These are phyloP conservation scores for Lutjanus argentimaculatus DNA, from an alignment of 2,797 vertebrate species.

Conservation along the genomic window DNA sequence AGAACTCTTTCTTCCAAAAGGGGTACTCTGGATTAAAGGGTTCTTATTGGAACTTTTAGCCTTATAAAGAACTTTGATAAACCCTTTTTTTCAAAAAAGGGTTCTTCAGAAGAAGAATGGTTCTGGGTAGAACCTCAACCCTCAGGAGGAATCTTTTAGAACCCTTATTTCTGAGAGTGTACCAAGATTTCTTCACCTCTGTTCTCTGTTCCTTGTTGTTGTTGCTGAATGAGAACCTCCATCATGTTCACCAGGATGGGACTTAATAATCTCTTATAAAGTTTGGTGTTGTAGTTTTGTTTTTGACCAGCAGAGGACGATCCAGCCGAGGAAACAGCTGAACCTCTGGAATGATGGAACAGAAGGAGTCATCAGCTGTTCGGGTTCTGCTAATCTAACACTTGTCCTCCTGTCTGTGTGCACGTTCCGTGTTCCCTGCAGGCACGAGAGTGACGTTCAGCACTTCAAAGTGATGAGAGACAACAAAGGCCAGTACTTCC, in stretches of 20 bases:
- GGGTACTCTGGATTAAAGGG: no score
- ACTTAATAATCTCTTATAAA: neutral
- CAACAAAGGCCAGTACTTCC: conserved; percentile 91
- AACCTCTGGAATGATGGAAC: conserved; percentile 1
- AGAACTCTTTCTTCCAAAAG: no score
- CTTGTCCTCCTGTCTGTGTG: neutral
- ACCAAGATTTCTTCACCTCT: neutral
- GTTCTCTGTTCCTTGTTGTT: neutral
- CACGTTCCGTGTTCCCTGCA: conserved; percentile 59
- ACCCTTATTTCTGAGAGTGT: no score
- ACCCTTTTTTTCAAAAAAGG: no score
- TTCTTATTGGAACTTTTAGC: no score
- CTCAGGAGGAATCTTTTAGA: no score
- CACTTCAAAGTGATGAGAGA: conserved; percentile 98
- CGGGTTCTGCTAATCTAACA: neutral
- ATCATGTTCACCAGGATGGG: no score
- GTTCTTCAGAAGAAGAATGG: no score
- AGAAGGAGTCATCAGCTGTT: neutral
- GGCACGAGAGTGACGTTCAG: conserved; percentile 94
- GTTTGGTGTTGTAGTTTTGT: conserved; percentile 42
- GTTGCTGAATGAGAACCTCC: no score
- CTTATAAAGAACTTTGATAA: no score
- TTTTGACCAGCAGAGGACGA: conserved; percentile 69
- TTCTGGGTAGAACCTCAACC: no score
- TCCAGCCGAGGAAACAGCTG: conserved; percentile 22